Base-by-base conservation (phyloP, 2,888 invertebrate species). In the Portevinia maculata region DNA sequence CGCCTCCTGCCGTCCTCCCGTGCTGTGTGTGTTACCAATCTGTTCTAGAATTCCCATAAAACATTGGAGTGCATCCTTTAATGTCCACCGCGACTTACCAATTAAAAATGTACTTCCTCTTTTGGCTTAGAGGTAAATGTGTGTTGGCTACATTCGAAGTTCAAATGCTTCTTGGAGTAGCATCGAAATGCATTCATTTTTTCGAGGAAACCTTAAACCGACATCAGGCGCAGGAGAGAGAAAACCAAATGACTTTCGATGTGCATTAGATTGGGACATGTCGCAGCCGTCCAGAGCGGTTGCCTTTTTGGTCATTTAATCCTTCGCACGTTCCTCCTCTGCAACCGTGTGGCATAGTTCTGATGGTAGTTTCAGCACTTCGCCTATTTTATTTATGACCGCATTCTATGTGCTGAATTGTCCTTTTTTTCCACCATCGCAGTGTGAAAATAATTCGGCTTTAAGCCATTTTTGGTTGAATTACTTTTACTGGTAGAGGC, bases 401-500 rank as follows among this genome's bases (percentile, higher is more conserved):
- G 73, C 79, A 79, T 84, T 78, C 83, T 67, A 41, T 62, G 78
- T 50, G 83, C 62, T 67, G 78, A 81, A 59, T 76, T 44, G 17
- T 44, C 0, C 17, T 17, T 15, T 15, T 41, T 15, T 15, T 34
- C 8, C 19, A 11, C 52, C 84, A 79, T 64, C 52, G 46, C 73
- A 60, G 84, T 79, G 84, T 84, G 84, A 74, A 84, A 79, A 84
- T 84, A 84, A 84, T 84, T 84, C 84, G 79, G 74, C 67, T 79
- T 34, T 52, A 74, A 79, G 79, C 84, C 84, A 62, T 84, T 83
- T 84, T 84, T 79, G 73, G 79, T 65, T 55, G 81, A 81, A 70
- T 75, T 75, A 75, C 75, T 57, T 46, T 6, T 15, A 37, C 60
- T 52, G 15, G 60, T 19, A 5, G 24, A 37, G n/a, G 32, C 24